phyloP scores from a whole-genome alignment of 2,797 vertebrate species.

The Alfaro cultratus region DNA sequence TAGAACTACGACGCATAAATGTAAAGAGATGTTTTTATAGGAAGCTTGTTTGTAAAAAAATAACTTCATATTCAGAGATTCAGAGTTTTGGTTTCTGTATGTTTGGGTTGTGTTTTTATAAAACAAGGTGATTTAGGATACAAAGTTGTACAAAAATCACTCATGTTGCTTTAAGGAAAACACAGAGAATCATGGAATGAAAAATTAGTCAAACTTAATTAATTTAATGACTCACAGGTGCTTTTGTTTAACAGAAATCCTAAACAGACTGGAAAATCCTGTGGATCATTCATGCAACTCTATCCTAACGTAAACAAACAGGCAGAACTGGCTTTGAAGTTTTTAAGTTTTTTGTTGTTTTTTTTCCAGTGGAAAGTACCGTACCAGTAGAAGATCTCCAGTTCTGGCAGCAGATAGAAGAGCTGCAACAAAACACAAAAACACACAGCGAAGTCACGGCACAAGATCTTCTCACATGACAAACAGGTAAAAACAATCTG shows the following conservation, averaged over 20 bases:
- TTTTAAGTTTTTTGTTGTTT: not conserved
- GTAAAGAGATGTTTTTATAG: not conserved
- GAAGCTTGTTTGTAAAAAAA: not conserved
- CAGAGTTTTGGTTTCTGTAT: not conserved
- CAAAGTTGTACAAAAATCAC: not conserved
- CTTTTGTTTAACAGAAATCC: not conserved
- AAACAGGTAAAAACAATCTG: not conserved
- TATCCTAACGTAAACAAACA: not conserved
- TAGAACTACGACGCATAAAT: not conserved
- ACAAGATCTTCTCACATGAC: not conserved
- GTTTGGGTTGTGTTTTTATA: not conserved
- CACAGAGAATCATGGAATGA: not conserved
- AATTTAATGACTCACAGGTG: not conserved
- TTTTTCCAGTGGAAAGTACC: not conserved
- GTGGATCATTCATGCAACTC: not conserved
- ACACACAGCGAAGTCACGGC: not conserved
- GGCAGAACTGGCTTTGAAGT: not conserved
- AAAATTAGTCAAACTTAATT: not conserved
- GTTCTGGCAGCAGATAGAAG: constrained; percentile 78
- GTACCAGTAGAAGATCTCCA: constrained; percentile 74
- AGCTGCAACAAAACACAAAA: constrained; percentile 58
- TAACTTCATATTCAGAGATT: not conserved
- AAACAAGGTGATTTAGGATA: not conserved
- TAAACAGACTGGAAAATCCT: not conserved
- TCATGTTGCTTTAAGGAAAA: not conserved